Evolutionary conservation across 2,888 invertebrate genomes (phyloP), one percentile per base, ranked within the genome.

Genomic region (Notodonta dromedarius): DNA sequence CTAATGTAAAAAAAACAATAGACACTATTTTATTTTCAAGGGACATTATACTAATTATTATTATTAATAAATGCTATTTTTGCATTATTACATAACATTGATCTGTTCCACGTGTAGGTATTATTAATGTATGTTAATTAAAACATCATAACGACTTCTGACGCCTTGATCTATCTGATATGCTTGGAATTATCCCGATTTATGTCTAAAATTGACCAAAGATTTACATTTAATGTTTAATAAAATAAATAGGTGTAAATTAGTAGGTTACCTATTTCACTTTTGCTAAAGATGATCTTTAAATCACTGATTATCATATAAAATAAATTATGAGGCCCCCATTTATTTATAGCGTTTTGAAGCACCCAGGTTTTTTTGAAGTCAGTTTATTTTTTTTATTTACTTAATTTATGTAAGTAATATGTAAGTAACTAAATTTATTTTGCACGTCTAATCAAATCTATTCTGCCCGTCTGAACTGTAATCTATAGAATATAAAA

Each of bases 381-480:
- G 2, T 24, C 24, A 24, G 24, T 35, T 35, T 35, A 35, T 35
- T 35, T 7, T 35, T 35, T 35, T 3, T 35, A n/a, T 35, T 35
- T 35, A 6, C 4, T 42, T 42, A 42, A 42, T 6, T 42, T 42
- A 6, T 8, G 8, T 42, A 35, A 35, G 5, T 35, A 5, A 66
- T 70, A 58, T 58, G 68, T 62, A 73, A 65, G 69, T 65, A 71
- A 71, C 69, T 60, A 68, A 71, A 70, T 69, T 71, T 72, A 76
- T 73, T 74, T 79, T 71, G 71, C 72, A 70, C 72, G 70, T 76
- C 76, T 67, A 80, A 80, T 82, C 70, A 74, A 71, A 78, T 80
- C 80, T 79, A 83, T 84, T 81, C 77, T 74, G 75, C 79, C 80
- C 77, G 79, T 80, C 79, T 83, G 71, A 74, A 62, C 64, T 35